Evolutionary conservation across 2,113 vertebrate genomes (phyloP).

Genomic region (Lophura nycthemera): DNA sequence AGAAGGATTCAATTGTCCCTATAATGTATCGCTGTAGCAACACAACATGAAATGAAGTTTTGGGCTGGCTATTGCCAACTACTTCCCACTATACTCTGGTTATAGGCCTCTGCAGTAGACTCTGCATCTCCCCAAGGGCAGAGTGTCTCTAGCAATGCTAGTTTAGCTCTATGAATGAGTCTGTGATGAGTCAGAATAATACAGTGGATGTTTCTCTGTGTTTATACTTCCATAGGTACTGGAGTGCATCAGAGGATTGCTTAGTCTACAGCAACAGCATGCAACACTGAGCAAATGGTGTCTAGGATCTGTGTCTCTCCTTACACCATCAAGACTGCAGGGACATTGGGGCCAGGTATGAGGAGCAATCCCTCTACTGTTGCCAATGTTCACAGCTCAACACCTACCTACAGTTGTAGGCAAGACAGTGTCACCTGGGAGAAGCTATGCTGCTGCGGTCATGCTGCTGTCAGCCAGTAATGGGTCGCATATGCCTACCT

Average conservation of each 20-base stretch:
- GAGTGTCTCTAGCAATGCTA: background rate
- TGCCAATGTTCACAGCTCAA: background rate
- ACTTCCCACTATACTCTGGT: background rate
- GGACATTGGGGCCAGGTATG: background rate
- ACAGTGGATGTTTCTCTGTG: background rate
- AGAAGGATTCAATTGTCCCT: background rate
- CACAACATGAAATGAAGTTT: background rate
- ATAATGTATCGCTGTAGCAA: background rate
- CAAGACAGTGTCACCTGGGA: background rate
- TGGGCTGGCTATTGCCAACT: background rate
- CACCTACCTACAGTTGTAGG: background rate
- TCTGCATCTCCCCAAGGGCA: background rate
- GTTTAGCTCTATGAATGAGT: background rate
- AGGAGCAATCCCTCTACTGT: rapidly evolving
- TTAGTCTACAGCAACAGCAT: background rate
- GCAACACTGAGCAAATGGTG: background rate
- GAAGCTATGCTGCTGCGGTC: background rate
- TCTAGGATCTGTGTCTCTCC: background rate
- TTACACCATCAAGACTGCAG: background rate
- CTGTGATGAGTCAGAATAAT: background rate
- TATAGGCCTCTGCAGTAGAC: background rate
- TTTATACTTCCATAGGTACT: background rate
- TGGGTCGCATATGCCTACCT: background rate
- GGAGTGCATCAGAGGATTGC: background rate
- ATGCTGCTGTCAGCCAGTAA: background rate